These are phyloP conservation scores for Barypeithes pellucidus DNA, from an alignment of 2,888 invertebrate species.

Conservation along the genomic window DNA sequence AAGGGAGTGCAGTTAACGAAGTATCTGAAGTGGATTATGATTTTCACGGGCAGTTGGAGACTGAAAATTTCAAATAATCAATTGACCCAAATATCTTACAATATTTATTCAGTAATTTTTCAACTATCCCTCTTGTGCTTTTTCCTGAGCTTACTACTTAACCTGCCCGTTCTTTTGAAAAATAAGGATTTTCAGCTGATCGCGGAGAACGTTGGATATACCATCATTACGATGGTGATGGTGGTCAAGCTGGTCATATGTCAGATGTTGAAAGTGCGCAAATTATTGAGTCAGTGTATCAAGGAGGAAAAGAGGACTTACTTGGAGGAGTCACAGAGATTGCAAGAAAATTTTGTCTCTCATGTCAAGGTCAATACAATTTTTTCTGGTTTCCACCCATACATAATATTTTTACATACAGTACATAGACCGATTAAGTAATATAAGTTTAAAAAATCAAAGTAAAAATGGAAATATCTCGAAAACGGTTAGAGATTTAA, in stretches of 20 bases:
- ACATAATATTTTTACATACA: too few species aligned
- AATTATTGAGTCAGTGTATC: slow-evolving; percentile 1
- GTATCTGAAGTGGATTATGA: not conserved
- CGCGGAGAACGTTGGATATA: slow-evolving; percentile 15
- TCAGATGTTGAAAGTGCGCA: slow-evolving; percentile 7
- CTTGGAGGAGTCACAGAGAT: not conserved
- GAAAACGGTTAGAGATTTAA: too few species aligned
- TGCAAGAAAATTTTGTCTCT: slow-evolving; percentile 1
- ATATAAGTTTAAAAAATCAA: too few species aligned
- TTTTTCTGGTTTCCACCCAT: too few species aligned
- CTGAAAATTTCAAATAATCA: not conserved
- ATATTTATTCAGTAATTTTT: slow-evolving; percentile 6
- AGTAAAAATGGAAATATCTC: too few species aligned
- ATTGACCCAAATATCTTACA: not conserved
- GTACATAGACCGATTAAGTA: too few species aligned
- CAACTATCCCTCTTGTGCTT: not conserved
- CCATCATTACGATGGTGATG: slow-evolving; percentile 8
- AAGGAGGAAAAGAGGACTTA: slow-evolving; percentile 6
- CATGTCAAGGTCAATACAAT: slow-evolving; percentile 7
- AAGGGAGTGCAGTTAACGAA: not conserved
- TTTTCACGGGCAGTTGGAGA: slow-evolving; percentile 17
- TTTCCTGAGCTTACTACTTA: not conserved
- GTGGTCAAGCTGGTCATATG: slow-evolving; percentile 15
- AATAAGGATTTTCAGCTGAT: slow-evolving; percentile 4
- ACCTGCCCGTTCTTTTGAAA: not conserved